Conservation (phyloP, 1,140 invertebrate species). For the Drosophila sp. region DNA sequence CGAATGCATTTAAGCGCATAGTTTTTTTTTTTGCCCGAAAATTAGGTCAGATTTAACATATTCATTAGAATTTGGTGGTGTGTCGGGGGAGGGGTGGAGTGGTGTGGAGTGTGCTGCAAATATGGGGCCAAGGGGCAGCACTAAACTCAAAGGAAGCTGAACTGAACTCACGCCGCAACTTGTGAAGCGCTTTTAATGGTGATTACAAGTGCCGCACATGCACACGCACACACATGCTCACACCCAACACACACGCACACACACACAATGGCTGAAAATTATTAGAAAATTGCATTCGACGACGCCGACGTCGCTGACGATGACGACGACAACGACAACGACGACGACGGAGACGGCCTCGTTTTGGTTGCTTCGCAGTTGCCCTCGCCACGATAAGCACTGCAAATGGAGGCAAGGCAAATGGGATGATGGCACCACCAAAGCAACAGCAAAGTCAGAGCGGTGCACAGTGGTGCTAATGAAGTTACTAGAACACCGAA, state of each 20-base stretch:
- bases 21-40: conserved; percentile 50
- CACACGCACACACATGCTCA: conserved; percentile 28
- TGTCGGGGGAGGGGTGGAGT: conserved; percentile 3
- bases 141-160: conserved; percentile 29
- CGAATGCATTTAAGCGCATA: conserved; percentile 77
- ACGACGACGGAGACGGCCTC: conserved; percentile 65
- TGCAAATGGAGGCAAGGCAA: conserved; percentile 26
- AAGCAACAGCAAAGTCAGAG: conserved; percentile 8
- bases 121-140: conserved; percentile 47
- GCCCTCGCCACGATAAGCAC: conserved; percentile 71
- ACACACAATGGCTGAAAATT: conserved; percentile 58
- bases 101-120: conserved; percentile 20
- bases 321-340: conserved; percentile 50
- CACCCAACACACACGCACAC: conserved; percentile 18
- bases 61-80: conserved; percentile 69
- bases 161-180: conserved; percentile 45
- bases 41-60: conserved; percentile 83
- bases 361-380: conserved; percentile 69
- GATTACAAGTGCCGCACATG: conserved; percentile 71
- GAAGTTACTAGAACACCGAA: no score
- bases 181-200: conserved; percentile 76
- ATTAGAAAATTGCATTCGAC: conserved; percentile 80
- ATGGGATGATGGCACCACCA: conserved; percentile 21
- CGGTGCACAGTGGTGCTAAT: not conserved
- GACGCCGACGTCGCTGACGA: conserved; percentile 50